Conservation (phyloP, 2,113 vertebrate species). For the Pedionomus torquatus region DNA sequence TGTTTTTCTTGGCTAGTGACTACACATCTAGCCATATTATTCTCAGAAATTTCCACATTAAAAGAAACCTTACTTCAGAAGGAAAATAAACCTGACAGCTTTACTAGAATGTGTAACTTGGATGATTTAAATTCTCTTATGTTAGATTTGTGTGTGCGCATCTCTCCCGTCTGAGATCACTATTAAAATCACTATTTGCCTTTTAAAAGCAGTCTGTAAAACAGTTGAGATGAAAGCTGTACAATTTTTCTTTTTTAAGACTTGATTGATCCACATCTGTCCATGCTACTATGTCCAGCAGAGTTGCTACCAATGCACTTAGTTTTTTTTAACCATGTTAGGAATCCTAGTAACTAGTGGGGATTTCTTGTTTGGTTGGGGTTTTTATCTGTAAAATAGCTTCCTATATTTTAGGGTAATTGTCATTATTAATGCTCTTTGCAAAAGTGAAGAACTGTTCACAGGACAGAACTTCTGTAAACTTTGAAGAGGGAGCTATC, state of each 20-base stretch:
- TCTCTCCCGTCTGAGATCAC: background rate
- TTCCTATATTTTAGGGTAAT: background rate
- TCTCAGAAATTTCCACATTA: background rate
- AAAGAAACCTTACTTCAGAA: background rate
- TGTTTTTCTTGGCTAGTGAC: background rate
- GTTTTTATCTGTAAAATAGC: background rate
- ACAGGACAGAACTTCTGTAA: background rate
- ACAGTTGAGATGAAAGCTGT: background rate
- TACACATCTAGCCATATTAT: background rate
- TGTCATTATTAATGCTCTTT: background rate
- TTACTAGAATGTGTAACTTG: background rate
- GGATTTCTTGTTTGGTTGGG: background rate
- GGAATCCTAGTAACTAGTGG: background rate
- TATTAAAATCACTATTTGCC: background rate
- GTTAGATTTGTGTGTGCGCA: background rate
- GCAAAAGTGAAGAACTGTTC: background rate
- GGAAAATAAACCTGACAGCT: background rate
- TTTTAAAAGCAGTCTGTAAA: background rate
- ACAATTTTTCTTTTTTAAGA: background rate
- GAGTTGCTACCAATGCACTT: background rate
- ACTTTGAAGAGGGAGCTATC: too few relatives aligned
- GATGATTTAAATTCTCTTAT: background rate
- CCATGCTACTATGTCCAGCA: background rate
- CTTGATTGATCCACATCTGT: background rate
- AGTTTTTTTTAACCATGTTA: background rate